Evolutionary conservation across 1,140 invertebrate genomes (phyloP).

Genomic region (Meteorus sp.): DNA sequence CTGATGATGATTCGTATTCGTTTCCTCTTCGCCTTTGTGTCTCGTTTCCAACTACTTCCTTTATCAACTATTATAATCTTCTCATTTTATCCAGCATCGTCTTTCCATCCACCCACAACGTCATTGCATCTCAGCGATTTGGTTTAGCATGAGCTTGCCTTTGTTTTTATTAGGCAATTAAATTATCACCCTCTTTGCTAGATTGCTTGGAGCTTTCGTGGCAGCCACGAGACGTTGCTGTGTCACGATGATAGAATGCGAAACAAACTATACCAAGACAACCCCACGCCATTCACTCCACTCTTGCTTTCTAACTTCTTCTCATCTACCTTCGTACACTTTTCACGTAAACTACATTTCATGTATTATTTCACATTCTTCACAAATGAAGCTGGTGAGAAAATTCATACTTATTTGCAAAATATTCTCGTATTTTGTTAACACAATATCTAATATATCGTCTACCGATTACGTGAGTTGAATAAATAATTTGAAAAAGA

Average conservation of each 20-base stretch:
- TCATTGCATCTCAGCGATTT: not conserved
- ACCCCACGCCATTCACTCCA: not conserved
- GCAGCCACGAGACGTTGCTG: not conserved
- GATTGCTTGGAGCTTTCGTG: not conserved
- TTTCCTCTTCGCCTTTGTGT: too few relatives aligned
- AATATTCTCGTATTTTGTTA: too few relatives aligned
- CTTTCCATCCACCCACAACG: not conserved
- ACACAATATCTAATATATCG: too few relatives aligned
- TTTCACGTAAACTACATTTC: too few relatives aligned
- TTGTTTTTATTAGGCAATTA: constrained; percentile 11
- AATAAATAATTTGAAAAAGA: too few relatives aligned
- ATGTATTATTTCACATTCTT: too few relatives aligned
- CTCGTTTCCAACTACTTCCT: too few relatives aligned
- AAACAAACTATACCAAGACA: not conserved
- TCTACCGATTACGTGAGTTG: too few relatives aligned
- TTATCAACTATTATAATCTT: not conserved
- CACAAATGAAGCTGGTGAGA: too few relatives aligned
- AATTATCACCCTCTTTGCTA: constrained; percentile 16
- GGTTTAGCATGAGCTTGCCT: not conserved
- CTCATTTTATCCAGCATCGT: not conserved
- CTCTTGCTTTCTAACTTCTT: not conserved
- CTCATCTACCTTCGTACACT: not conserved
- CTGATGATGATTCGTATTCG: too few relatives aligned
- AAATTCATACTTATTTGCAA: too few relatives aligned
- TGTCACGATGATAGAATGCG: constrained; percentile 13